Base-by-base conservation (phyloP, 2,888 invertebrate species). In the Microctonus aethiopoides region DNA sequence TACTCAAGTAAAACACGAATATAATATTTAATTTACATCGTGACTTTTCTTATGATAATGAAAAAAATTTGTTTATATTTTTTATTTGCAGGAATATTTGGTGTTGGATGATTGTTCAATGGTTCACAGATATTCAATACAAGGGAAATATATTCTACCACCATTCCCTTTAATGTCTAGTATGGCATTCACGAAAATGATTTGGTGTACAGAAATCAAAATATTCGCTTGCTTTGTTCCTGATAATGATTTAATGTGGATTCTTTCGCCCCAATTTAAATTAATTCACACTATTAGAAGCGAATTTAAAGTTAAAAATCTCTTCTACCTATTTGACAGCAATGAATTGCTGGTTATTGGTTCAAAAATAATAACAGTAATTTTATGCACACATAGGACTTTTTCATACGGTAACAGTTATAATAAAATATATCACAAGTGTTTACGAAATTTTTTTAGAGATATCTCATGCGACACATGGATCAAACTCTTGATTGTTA, bases 51-150 rank as follows among this genome's bases (percentile, higher is more conserved):
- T n/a, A n/a, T 29, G 26, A 57, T 20, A 26, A 26, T 34, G 7
- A 41, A 51, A 41, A 20, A 54, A 64, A 36, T 13, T 22, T n/a
- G 9, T 22, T 11, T 5, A 22, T 34, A 54, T 65, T 62, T n/a
- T 66, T 32, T 24, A 24, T 52, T 56, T 41, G 4, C n/a, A 80
- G 80, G 80, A 80, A 51, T 80, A 78, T 70, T 70, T 79, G 1
- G 52, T 80, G 0, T 51, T 80, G 29, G 75, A 75, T 24, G 68
- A 64, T 20, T 70, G 71, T 13, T 54, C 70, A 9, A 67, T 60
- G 56, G 68, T 81, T 1, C 62, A 74, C n/a, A 70, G 79, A 62
- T 81, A 75, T 65, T 78, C 80, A 6, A 72, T 78, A 68, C 76
- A 78, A 61, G 79, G 79, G 20, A 79, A 79, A 60, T 71, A 61